These are phyloP conservation scores for Pseudomyrmex concolor DNA, from an alignment of 1,140 invertebrate species.

Conservation along the genomic window DNA sequence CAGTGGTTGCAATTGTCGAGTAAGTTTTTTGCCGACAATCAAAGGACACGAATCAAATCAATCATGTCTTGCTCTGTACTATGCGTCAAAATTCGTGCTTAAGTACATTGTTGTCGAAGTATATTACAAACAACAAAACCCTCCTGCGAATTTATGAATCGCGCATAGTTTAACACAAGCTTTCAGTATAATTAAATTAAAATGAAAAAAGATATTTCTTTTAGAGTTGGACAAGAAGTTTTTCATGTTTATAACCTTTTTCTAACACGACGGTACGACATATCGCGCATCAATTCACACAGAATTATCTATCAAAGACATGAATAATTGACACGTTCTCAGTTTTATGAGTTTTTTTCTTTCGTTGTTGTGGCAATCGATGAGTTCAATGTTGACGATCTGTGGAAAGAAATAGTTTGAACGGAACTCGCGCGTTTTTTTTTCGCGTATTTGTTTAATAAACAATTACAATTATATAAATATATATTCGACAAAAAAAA, in stretches of 20 bases:
- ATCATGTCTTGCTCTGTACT: too few species aligned
- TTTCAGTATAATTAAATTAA: not conserved
- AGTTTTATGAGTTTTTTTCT: conserved; percentile 10
- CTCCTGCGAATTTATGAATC: too few species aligned
- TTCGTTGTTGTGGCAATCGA: conserved; percentile 4
- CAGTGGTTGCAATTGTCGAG: too few species aligned
- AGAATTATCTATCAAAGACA: conserved; percentile 60
- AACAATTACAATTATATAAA: conserved; percentile 18
- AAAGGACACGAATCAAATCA: too few species aligned
- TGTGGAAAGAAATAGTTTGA: not conserved
- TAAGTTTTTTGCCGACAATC: too few species aligned
- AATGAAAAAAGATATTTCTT: conserved; percentile 62
- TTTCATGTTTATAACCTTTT: conserved; percentile 71
- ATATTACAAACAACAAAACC: too few species aligned
- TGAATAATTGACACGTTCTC: not conserved
- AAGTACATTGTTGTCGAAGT: too few species aligned
- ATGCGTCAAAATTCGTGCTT: too few species aligned
- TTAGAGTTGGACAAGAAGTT: conserved; percentile 65
- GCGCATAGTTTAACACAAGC: too few species aligned
- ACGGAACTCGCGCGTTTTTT: conserved; percentile 19
- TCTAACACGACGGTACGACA: conserved; percentile 61
- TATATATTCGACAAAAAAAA: conserved; percentile 10
- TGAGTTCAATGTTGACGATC: not conserved
- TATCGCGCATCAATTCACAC: conserved; percentile 59
- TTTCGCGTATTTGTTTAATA: conserved; percentile 32